Conservation (phyloP, 2,888 invertebrate species). For the Malthinus flaveolus region DNA sequence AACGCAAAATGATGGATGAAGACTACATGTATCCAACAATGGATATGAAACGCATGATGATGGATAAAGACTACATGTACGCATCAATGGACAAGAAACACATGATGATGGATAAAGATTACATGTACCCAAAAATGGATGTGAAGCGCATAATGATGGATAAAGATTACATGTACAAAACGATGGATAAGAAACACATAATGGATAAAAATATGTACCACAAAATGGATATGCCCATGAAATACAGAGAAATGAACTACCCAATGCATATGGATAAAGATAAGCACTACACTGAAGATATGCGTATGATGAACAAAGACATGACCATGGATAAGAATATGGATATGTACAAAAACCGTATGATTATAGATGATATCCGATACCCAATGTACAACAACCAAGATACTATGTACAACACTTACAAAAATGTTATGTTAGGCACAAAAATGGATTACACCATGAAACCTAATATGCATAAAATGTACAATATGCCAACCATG, state of each 20-base stretch:
- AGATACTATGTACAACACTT: not conserved
- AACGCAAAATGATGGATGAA: not conserved
- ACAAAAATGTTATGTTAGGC: not conserved
- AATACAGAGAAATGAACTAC: no score
- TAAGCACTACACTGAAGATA: not conserved
- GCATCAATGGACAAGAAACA: not conserved
- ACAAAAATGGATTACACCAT: not conserved
- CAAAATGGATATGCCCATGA: not conserved
- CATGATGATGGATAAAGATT: not conserved
- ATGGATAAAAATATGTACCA: not conserved
- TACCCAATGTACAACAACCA: not conserved
- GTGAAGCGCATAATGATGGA: no score
- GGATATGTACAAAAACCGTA: not conserved
- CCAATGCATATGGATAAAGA: not conserved
- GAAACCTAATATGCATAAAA: not conserved
- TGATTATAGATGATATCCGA: no score
- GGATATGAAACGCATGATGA: not conserved
- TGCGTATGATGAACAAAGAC: no score
- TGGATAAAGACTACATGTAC: not conserved
- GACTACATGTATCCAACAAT: not conserved
- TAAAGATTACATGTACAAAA: no score
- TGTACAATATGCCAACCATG: not conserved
- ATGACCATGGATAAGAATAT: not conserved
- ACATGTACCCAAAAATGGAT: not conserved
- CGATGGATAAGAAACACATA: not conserved